Conservation (phyloP, 1,140 invertebrate genomes). For the Atta colombica region DNA sequence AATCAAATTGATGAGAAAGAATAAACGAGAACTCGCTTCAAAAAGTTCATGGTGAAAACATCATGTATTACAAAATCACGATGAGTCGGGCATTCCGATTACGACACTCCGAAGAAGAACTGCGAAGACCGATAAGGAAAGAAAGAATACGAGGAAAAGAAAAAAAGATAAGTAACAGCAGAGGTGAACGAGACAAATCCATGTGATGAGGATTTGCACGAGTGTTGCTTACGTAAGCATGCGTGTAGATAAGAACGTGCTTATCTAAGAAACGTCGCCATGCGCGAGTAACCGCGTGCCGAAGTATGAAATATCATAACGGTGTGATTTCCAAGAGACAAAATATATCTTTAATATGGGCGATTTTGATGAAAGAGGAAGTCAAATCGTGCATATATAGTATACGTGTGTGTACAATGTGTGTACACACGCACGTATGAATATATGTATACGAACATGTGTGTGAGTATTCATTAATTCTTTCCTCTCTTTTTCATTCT, state of each 20-base stretch:
- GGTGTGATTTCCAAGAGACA: conserved; percentile 18
- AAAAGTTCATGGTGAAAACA: neutral
- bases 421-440: neutral
- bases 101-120: conserved; percentile 39
- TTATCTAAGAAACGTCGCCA: conserved; percentile 69
- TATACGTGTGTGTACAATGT: neutral
- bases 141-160: conserved; percentile 47
- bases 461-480: neutral
- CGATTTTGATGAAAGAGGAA: neutral
- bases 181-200: conserved; percentile 43
- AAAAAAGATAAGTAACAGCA: conserved; percentile 33
- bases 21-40: neutral
- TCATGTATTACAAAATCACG: conserved; percentile 36
- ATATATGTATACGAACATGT: neutral
- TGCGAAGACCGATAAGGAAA: conserved; percentile 29
- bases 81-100: conserved; percentile 34
- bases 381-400: neutral
- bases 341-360: neutral
- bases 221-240: conserved; percentile 73
- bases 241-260: conserved; percentile 69
- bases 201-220: conserved; percentile 56
- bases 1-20: neutral
- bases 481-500: neutral
- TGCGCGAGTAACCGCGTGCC: conserved; percentile 55
- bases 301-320: conserved; percentile 28